Conservation (phyloP, 2,888 invertebrate species). For the Tetrapedia diversipes region DNA sequence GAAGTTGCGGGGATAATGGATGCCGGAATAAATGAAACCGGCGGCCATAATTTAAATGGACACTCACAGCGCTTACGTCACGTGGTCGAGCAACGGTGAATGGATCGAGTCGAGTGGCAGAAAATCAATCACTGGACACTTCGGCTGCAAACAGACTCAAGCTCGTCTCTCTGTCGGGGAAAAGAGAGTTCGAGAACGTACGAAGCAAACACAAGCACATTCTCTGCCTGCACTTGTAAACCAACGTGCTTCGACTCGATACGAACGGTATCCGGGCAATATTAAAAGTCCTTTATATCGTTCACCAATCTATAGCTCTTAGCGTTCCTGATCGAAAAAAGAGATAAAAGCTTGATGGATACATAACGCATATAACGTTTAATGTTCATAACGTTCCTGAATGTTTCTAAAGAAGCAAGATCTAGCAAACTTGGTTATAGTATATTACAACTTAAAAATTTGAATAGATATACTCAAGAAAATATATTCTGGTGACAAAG, state of each 20-base stretch:
- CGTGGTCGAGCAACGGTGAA: conserved; percentile 53
- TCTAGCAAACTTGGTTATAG: not conserved
- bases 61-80: conserved; percentile 55
- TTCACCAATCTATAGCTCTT: not conserved
- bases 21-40: conserved; percentile 60
- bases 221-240: not conserved
- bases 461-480: too few relatives aligned
- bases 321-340: not conserved
- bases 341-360: not conserved
- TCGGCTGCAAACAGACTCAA: conserved; percentile 37
- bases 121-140: conserved; percentile 65
- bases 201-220: conserved; percentile 18
- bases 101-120: conserved; percentile 55
- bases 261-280: conserved; percentile 6
- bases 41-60: conserved; percentile 61
- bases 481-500: too few relatives aligned
- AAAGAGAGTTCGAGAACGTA: conserved; percentile 11
- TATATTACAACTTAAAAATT: too few relatives aligned
- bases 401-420: not conserved
- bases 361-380: too few relatives aligned
- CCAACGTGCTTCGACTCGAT: conserved; percentile 6
- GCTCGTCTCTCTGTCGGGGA: conserved; percentile 13
- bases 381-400: not conserved
- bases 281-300: conserved; percentile 30
- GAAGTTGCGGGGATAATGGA: conserved; percentile 58